These are phyloP conservation scores for Polypterus bichir DNA, from an alignment of 2,113 vertebrate genomes.

Conservation along the genomic window DNA sequence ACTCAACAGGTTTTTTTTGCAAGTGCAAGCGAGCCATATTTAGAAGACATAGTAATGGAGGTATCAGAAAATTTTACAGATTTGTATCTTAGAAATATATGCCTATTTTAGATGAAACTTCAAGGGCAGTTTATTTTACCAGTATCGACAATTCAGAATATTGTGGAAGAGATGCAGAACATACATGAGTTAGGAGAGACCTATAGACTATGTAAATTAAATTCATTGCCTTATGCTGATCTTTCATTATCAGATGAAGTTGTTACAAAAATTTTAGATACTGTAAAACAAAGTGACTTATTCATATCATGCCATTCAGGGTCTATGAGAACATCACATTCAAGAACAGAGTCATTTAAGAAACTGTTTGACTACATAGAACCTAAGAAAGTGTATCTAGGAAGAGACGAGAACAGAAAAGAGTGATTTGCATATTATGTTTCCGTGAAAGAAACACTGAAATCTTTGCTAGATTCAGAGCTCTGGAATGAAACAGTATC, in stretches of 20 bases:
- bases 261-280: slow-evolving; percentile 18
- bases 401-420: slow-evolving; percentile 7
- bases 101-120: slow-evolving; percentile 25
- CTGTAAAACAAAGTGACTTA: slow-evolving; percentile 18
- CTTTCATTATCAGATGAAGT: slow-evolving; percentile 21
- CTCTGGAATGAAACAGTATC: too few species aligned
- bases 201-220: slow-evolving; percentile 22
- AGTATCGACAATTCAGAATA: slow-evolving; percentile 27
- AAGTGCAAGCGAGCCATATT: too few species aligned
- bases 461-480: slow-evolving; percentile 17
- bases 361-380: background rate
- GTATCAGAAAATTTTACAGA: slow-evolving; percentile 13
- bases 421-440: slow-evolving; percentile 23
- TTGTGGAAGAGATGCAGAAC: slow-evolving; percentile 25
- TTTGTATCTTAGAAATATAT: slow-evolving; percentile 19
- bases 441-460: slow-evolving; percentile 22
- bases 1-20: too few species aligned
- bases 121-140: slow-evolving; percentile 24
- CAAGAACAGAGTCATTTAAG: slow-evolving; percentile 5
- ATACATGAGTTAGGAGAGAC: slow-evolving; percentile 24
- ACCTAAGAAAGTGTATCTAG: slow-evolving; percentile 14
- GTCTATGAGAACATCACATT: slow-evolving; percentile 15
- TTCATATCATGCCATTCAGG: slow-evolving; percentile 18
- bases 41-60: too few species aligned
- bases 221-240: slow-evolving; percentile 15